Evolutionary conservation across 2,888 invertebrate species (phyloP).

Genomic region (Dynastes hyllus): DNA sequence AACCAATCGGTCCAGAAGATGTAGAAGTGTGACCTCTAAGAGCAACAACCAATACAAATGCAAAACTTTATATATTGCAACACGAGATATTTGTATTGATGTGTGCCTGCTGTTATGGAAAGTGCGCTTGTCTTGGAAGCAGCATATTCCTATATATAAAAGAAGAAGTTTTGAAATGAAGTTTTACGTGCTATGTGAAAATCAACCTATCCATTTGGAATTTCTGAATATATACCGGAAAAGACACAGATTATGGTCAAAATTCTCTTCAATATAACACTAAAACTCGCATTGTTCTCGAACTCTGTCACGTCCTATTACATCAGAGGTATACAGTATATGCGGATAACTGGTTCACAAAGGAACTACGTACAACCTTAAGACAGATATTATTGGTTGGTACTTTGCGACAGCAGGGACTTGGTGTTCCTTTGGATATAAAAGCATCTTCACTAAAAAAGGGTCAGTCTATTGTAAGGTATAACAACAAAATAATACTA

Average conservation of each 20-base stretch:
- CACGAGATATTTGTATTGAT: not conserved
- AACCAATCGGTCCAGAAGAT: too few species aligned
- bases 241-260: not conserved
- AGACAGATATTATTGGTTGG: too few species aligned
- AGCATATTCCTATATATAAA: not conserved
- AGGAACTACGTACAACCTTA: too few species aligned
- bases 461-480: not conserved
- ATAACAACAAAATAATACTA: constrained; percentile 11
- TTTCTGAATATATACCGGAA: not conserved
- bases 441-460: too few species aligned
- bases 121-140: constrained; percentile 4
- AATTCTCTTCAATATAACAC: not conserved
- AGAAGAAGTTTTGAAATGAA: not conserved
- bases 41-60: constrained; percentile 1
- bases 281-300: not conserved
- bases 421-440: too few species aligned
- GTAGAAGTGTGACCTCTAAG: not conserved
- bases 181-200: not conserved
- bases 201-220: not conserved
- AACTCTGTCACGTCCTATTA: constrained; percentile 2
- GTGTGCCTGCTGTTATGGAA: not conserved
- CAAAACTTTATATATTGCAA: not conserved
- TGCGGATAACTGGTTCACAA: too few species aligned
- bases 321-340: not conserved
- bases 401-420: too few species aligned